Conservation (phyloP, 2,888 invertebrate species). For the Cantharis rufa region DNA sequence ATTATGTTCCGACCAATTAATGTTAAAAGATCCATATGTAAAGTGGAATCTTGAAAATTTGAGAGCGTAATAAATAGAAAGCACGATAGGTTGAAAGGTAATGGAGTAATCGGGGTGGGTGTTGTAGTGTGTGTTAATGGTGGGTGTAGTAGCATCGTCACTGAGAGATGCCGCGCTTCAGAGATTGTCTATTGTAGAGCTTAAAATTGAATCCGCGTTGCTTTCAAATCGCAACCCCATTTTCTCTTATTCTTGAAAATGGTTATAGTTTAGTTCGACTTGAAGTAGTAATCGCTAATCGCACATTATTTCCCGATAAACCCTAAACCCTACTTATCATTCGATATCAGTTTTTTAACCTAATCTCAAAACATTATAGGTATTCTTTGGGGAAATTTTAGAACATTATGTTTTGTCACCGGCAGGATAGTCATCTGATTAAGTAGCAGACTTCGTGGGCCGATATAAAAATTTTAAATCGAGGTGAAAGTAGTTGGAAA, state of each 20-base stretch:
- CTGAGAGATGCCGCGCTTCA: conserved; percentile 42
- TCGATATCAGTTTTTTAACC: background rate
- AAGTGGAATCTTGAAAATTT: conserved; percentile 22
- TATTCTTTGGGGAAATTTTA: background rate
- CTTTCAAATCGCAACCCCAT: conserved; percentile 40
- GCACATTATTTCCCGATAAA: background rate
- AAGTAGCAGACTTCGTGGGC: no score
- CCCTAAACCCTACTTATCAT: background rate
- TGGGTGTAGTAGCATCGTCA: conserved; percentile 40
- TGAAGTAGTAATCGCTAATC: background rate
- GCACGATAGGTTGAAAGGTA: conserved; percentile 28
- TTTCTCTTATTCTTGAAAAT: conserved; percentile 30
- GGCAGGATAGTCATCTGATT: no score
- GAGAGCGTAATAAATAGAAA: conserved; percentile 25
- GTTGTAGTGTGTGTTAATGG: conserved; percentile 38
- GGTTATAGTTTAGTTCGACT: conserved; percentile 10
- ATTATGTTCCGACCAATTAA: background rate
- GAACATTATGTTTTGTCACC: background rate
- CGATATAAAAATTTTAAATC: no score
- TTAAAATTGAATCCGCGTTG: conserved; percentile 44
- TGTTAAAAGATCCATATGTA: conserved; percentile 9
- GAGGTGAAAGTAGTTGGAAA: no score
- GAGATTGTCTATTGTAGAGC: conserved; percentile 47
- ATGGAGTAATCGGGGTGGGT: conserved; percentile 36
- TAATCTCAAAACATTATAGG: background rate